Evolutionary conservation across 2,113 vertebrate genomes (phyloP).

Genomic region (Tricholaema leucomelas): DNA sequence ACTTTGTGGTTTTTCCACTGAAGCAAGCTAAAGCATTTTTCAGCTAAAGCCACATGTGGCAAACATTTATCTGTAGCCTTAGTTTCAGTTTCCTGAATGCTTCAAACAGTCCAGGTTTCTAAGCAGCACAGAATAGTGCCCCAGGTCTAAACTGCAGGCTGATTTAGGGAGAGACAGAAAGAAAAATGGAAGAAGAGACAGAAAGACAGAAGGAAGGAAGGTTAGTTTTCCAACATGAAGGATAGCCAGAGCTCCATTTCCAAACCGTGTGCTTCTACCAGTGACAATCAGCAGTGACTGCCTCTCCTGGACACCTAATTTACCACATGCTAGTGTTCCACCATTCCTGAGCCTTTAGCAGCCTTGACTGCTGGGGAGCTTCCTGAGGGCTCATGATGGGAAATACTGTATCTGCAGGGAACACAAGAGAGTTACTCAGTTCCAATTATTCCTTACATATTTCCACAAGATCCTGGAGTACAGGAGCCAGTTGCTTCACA

Average conservation of each 20-base stretch:
- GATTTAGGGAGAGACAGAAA: neutral
- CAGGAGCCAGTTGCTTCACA: neutral
- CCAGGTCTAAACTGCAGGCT: neutral
- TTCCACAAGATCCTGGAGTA: neutral
- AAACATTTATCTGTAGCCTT: neutral
- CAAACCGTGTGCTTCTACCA: neutral
- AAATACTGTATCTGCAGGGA: no score
- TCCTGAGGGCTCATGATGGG: no score
- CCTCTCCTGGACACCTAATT: neutral
- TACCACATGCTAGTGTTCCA: neutral
- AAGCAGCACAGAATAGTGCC: neutral
- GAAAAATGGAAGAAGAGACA: no score
- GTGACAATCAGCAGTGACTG: neutral
- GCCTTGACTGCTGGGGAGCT: no score
- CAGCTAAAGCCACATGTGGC: neutral
- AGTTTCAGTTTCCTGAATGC: neutral
- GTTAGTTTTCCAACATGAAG: neutral
- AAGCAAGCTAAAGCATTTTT: neutral
- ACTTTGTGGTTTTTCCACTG: neutral
- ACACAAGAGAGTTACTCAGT: no score
- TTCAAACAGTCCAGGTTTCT: neutral
- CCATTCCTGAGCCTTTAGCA: neutral
- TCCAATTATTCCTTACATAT: neutral
- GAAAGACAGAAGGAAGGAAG: no score
- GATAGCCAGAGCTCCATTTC: neutral